Evolutionary conservation across 2,797 vertebrate genomes (phyloP), one percentile per base, ranked within the genome.

Genomic region (Clamator glandarius): DNA sequence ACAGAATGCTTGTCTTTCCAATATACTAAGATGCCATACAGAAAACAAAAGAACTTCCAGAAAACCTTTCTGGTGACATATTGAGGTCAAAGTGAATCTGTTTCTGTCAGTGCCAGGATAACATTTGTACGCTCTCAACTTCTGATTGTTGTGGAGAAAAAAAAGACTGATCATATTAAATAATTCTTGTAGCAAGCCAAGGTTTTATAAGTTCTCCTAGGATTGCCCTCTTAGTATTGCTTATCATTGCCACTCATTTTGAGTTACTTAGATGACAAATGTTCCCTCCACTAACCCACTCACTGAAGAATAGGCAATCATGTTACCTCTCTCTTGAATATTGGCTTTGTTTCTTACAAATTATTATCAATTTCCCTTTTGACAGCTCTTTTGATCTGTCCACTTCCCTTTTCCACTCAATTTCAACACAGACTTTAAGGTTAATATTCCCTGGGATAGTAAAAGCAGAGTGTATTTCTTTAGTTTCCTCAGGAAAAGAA

Each of bases 1-100:
- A 44, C 20, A 67, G 68, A 64, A 51, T 24, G 26, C 12, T 86
- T 50, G 46, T 57, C 59, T 58, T 91, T 81, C 51, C 58, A 44
- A 18, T 35, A 42, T 2, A 44, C 6, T 61, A 50, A 66, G 13
- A 64, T 6, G 8, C 66, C 82, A 69, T 41, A 52, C 57, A 62
- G 84, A 69, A 91, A 95, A 94, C 66, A 95, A 93, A 88, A 51
- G 24, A 24, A 87, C 18, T 86, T 92, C 54, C 82, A 89, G 93
- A 81, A 87, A 87, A 14, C 20, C 51, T 55, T 88, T 78, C 83
- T 66, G 69, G 20, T 95, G 95, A 91, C 76, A 81, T 92, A 96
- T 63, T 88, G 84, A 93, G 92, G 89, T 82, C 89, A 90, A 29
- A 39, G 67, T 33, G 59, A 93, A 72, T 67, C 63, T 86, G 42